These are phyloP conservation scores for Sphecodes monilicornis DNA, from an alignment of 2,888 invertebrate species.

Conservation along the genomic window DNA sequence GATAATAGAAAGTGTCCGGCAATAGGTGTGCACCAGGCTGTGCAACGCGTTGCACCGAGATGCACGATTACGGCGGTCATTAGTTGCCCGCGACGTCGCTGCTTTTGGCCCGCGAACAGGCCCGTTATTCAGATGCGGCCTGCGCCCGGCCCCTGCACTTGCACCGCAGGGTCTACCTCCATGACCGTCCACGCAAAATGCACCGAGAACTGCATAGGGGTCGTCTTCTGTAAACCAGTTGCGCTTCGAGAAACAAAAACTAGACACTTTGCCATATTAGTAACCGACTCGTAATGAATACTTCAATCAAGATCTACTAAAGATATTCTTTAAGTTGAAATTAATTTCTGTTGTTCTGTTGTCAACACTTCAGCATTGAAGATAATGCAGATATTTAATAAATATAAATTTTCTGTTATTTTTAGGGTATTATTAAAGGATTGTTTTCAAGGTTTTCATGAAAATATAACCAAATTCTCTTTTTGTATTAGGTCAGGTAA, in stretches of 20 bases:
- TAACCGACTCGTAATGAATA: too few species aligned
- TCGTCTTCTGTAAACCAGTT: neutral
- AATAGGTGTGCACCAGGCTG: constrained; percentile 10
- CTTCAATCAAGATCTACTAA: too few species aligned
- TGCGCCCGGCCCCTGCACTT: neutral
- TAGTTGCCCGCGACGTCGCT: constrained; percentile 50
- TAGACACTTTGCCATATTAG: neutral
- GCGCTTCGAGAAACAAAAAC: neutral
- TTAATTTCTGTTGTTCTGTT: too few species aligned
- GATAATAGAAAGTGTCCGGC: constrained; percentile 70
- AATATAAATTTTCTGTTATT: too few species aligned
- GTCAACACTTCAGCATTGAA: too few species aligned
- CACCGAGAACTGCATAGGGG: neutral
- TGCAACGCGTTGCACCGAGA: constrained; percentile 27
- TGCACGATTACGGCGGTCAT: constrained; percentile 61
- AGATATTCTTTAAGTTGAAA: too few species aligned
- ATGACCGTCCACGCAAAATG: neutral
- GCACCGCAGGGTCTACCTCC: constrained; percentile 8
- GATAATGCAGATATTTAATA: too few species aligned
- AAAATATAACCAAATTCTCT: too few species aligned
- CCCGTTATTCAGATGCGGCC: constrained; percentile 24
- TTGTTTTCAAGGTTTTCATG: too few species aligned
- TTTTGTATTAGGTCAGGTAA: too few species aligned
- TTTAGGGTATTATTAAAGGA: too few species aligned
- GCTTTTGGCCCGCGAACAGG: constrained; percentile 45